Conservation (phyloP, 2,888 invertebrate genomes). For the Cylloceria caligata region DNA sequence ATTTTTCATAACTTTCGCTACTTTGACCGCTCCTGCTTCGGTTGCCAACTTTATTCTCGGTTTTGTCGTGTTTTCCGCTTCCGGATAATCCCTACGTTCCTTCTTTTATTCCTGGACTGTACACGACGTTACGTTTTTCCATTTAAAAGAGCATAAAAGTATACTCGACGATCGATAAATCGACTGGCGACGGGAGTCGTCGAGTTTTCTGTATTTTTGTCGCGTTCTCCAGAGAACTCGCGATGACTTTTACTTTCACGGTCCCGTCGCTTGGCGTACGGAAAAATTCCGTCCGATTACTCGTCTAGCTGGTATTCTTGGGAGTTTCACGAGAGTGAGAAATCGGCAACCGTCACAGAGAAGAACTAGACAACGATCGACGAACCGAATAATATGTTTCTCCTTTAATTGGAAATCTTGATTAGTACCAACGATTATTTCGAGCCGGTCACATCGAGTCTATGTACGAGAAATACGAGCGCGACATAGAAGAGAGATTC, state of each 20-base stretch:
- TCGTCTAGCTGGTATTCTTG: slow-evolving; percentile 51
- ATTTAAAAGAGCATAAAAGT: neutral
- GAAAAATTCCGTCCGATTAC: slow-evolving; percentile 48
- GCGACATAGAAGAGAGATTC: neutral
- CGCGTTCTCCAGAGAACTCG: slow-evolving; percentile 29
- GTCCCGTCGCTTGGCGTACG: slow-evolving; percentile 46
- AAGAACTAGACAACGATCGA: neutral
- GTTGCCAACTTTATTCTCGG: slow-evolving; percentile 43
- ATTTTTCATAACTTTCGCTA: slow-evolving; percentile 60
- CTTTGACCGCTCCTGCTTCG: slow-evolving; percentile 3
- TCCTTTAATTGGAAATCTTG: neutral
- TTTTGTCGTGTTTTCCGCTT: slow-evolving; percentile 26
- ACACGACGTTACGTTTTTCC: too few relatives aligned
- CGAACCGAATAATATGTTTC: neutral
- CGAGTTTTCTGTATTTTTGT: slow-evolving; percentile 28
- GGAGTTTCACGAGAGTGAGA: slow-evolving; percentile 28
- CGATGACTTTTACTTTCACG: slow-evolving; percentile 67
- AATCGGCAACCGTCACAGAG: slow-evolving; percentile 5
- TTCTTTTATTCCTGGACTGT: neutral
- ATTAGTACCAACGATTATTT: neutral
- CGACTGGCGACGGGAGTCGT: neutral
- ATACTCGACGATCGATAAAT: neutral
- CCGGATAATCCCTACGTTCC: neutral
- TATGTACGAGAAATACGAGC: neutral
- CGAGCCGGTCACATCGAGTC: neutral